Percentiles rank a stretch among this genome's conserved stretches.
Evolutionary conservation across 2,888 invertebrate species (phyloP).

Genomic region (Polia nebulosa): DNA sequence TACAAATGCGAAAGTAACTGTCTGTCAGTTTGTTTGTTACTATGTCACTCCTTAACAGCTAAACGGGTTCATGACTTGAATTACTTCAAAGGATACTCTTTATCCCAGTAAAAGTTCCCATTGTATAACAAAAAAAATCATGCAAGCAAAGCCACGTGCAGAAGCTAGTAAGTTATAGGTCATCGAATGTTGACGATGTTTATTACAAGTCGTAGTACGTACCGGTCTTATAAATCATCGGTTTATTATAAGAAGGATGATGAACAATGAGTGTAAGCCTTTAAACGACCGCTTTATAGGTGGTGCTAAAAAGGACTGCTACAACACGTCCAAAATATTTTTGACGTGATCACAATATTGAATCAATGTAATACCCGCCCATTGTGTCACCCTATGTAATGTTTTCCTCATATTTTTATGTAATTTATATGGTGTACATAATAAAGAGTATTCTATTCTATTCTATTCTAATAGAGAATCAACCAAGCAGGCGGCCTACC

Average conservation of each 20-base stretch:
- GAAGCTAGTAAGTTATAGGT: constrained; percentile 1
- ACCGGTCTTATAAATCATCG: constrained; percentile 27
- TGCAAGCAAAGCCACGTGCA: no score
- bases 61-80: background rate
- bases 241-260: constrained; percentile 16
- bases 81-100: background rate
- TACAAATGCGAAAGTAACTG: background rate
- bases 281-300: background rate
- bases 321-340: background rate
- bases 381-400: no score
- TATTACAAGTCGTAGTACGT: constrained; percentile 15
- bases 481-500: background rate
- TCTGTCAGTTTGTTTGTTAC: background rate
- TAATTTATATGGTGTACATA: no score
- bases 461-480: background rate
- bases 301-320: background rate
- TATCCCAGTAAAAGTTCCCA: no score
- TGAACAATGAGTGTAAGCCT: constrained; percentile 2
- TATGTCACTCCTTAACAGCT: background rate
- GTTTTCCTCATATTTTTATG: no score
- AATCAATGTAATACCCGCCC: no score
- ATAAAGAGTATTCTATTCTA: no score
- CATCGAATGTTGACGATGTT: constrained; percentile 23
- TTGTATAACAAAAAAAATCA: background rate
- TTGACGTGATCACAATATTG: background rate